Percentiles rank a stretch among this genome's conserved stretches.
phyloP scores from a whole-genome alignment of 2,113 vertebrate genomes.

The Sardina pilchardus region DNA sequence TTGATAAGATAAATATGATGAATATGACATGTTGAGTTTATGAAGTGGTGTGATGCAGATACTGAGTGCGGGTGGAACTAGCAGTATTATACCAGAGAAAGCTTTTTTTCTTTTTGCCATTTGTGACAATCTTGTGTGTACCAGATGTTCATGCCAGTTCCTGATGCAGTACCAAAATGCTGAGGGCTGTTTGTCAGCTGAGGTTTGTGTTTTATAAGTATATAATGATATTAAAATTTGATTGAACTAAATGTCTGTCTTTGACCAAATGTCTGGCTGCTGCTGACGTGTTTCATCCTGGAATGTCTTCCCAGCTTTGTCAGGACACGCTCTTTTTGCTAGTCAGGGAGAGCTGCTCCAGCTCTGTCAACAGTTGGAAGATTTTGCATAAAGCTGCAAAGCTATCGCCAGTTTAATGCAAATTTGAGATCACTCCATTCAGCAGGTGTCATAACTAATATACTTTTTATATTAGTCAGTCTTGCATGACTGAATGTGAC shows the following conservation, averaged over 20 bases:
- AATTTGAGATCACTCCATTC: background rate
- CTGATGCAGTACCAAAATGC: constrained; percentile 67
- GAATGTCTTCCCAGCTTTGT: background rate
- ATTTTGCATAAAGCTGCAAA: background rate
- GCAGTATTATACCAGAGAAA: constrained; percentile 77
- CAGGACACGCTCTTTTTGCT: background rate
- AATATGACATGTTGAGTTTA: constrained; percentile 16
- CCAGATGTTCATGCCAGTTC: constrained; percentile 64
- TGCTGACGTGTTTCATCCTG: background rate
- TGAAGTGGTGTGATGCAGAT: background rate
- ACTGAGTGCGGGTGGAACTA: constrained; percentile 54
- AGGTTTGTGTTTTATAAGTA: constrained; percentile 65
- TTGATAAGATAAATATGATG: background rate
- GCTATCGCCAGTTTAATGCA: background rate
- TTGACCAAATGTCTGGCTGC: background rate
- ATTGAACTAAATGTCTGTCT: constrained; percentile 46
- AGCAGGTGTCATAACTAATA: background rate
- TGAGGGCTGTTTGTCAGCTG: constrained; percentile 57
- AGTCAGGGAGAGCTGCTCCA: background rate
- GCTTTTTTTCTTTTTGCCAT: constrained; percentile 64
- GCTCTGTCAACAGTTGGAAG: background rate
- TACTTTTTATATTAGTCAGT: background rate
- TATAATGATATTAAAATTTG: constrained; percentile 64
- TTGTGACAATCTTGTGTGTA: constrained; percentile 82
- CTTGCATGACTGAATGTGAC: background rate